Evolutionary conservation across 2,888 invertebrate species (phyloP).

Genomic region (Uropetala carovei): DNA sequence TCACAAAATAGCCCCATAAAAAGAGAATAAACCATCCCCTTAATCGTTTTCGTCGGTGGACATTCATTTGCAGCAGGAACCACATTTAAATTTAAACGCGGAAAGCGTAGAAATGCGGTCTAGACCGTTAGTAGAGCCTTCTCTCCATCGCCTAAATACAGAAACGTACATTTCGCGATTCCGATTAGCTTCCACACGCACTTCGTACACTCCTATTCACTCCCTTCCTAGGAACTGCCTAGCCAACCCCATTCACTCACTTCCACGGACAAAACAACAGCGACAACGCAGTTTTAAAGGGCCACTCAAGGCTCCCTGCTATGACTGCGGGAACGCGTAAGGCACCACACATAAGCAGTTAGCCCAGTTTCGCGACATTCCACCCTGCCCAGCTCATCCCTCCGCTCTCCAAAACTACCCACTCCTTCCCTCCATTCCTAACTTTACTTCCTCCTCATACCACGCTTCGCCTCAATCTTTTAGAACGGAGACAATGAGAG

Average conservation of each 20-base stretch:
- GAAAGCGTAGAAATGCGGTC: no score
- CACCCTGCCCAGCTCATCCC: background rate
- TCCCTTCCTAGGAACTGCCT: background rate
- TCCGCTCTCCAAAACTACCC: background rate
- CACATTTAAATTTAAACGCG: no score
- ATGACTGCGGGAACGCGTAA: slow-evolving; percentile 22
- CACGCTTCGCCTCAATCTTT: background rate
- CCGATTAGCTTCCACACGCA: background rate
- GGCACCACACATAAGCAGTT: background rate
- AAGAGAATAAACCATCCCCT: no score
- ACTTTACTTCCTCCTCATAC: background rate
- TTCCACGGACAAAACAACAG: background rate
- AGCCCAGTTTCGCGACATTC: background rate
- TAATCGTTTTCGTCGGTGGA: no score
- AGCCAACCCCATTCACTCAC: background rate
- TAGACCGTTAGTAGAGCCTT: no score
- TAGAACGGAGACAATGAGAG: background rate
- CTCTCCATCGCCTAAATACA: background rate
- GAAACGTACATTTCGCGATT: background rate
- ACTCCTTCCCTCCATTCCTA: background rate
- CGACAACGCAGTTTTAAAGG: slow-evolving; percentile 3
- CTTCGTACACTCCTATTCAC: background rate
- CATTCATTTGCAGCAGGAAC: no score
- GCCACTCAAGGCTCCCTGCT: slow-evolving; percentile 16
- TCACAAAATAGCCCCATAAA: no score